Evolutionary conservation across 2,113 vertebrate species (phyloP), one percentile per base, ranked within the genome.

Genomic region (Calyptommatus sinebrachiatus): DNA sequence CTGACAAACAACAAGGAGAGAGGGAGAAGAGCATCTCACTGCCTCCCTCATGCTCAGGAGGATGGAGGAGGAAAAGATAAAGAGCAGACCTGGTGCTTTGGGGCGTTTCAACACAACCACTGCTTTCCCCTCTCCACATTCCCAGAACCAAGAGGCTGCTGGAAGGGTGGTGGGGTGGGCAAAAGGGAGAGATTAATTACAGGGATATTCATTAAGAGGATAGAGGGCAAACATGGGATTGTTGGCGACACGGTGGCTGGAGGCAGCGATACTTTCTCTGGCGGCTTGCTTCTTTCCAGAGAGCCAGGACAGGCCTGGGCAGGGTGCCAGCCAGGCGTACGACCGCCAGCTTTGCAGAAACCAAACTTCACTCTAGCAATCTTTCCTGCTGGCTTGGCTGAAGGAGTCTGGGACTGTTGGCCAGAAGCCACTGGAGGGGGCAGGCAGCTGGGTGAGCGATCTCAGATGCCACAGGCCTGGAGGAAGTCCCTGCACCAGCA

Each of bases 141-240:
- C 26, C 46, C 76, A 26, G 16, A 28, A 29, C 3, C 16, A 46
- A 21, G 71, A 28, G 45, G 18, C 0, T 22, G 8, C 35, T 46
- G 41, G n/a, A 31, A 29, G 5, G 71, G n/a, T 1, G 8, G 31
- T 0, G 18, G 14, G 11, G 60, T 8, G 21, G 14, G 45, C 41
- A 61, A 22, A 24, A 41, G 63, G 53, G 53, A 7, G 65, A 60
- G 21, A 69, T 61, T 69, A 61, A 81, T 81, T 75, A 61, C 72
- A 1, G 35, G n/a, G 79, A 61, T 68, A 45, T 78, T 68, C 35
- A 60, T 69, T 61, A 69, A 81, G 72, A 61, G 79, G 66, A 79
- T 2, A 61, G 66, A 78, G 67, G 53, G 63, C 46, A 22, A 45
- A 67, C 21, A 81, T 75, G 79, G 72, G 21, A 57, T 61, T 10